A percentile compares a stretch with the other conserved stretches of the same genome.
phyloP scores from a whole-genome alignment of 1,140 invertebrate genomes.

The Matsumurasca onukii region DNA sequence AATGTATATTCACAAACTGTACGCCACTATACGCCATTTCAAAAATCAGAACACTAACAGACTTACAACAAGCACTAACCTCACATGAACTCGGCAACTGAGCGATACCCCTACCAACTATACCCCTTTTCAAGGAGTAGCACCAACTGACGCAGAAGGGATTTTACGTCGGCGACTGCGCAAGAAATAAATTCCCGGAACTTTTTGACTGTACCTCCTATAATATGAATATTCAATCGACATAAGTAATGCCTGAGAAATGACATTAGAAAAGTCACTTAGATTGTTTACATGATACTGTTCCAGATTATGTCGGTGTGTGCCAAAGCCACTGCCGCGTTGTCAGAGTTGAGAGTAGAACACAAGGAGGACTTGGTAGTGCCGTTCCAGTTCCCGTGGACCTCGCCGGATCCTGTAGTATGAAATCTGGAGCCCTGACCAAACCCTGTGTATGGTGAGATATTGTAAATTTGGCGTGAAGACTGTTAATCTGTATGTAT shows the following conservation, averaged over 20 bases:
- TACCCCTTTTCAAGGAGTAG: not conserved
- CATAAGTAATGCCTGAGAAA: not conserved
- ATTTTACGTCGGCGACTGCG: not conserved
- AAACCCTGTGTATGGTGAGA: too few species aligned
- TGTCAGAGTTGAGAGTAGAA: constrained; percentile 70
- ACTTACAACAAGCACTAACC: not conserved
- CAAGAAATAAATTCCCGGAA: not conserved
- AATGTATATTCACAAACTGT: not conserved
- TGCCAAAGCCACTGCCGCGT: constrained; percentile 63
- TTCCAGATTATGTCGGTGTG: constrained; percentile 63
- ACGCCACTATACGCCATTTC: not conserved
- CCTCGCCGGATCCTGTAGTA: too few species aligned
- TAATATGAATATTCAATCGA: too few species aligned
- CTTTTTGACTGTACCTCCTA: not conserved
- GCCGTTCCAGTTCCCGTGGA: constrained; percentile 62
- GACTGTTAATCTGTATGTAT: too few species aligned
- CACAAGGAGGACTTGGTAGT: constrained; percentile 82
- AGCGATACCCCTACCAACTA: not conserved
- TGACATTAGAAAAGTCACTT: not conserved
- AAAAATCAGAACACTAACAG: not conserved
- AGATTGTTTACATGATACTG: constrained; percentile 36
- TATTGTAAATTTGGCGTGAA: too few species aligned
- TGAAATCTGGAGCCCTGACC: too few species aligned
- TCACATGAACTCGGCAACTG: not conserved
- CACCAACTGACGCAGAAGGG: not conserved